Percentiles rank a stretch among this genome's conserved stretches.
Evolutionary conservation across 2,888 invertebrate species (phyloP).

Genomic region (Balanococcus diminutus): DNA sequence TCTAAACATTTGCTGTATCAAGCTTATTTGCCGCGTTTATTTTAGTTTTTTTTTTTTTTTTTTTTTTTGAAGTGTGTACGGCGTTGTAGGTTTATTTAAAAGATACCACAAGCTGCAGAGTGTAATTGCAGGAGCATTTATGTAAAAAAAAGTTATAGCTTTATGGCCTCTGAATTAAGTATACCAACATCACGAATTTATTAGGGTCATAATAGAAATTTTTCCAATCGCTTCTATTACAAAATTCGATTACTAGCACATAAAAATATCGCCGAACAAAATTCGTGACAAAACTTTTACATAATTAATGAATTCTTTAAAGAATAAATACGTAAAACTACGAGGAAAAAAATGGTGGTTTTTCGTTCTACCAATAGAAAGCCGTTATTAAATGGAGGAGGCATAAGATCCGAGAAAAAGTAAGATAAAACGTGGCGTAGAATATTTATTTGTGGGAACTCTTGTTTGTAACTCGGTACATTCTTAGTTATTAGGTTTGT

Average conservation of each 20-base stretch:
- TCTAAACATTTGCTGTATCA: neutral
- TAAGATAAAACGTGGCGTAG: conserved; percentile 49
- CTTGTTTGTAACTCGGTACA: conserved; percentile 50
- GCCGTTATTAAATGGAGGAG: conserved; percentile 54
- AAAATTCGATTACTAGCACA: conserved; percentile 43
- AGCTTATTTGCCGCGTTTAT: neutral
- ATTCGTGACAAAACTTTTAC: conserved; percentile 52
- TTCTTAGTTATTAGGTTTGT: conserved; percentile 54
- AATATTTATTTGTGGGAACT: conserved; percentile 55
- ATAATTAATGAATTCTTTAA: conserved; percentile 48
- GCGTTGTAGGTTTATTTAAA: neutral
- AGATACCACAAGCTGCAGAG: neutral
- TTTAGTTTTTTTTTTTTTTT: neutral
- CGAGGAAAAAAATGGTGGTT: conserved; percentile 47
- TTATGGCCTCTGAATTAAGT: neutral
- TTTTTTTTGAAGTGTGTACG: neutral
- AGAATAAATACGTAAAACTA: conserved; percentile 36
- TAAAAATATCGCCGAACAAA: neutral
- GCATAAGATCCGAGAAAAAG: conserved; percentile 42
- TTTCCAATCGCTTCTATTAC: conserved; percentile 45
- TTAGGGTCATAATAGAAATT: conserved; percentile 42
- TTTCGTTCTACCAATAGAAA: conserved; percentile 49
- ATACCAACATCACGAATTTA: conserved; percentile 31
- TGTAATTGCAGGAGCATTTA: neutral
- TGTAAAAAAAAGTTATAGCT: neutral